These are phyloP conservation scores for Monoplex corrugatus DNA, from an alignment of 2,888 invertebrate genomes.

Conservation along the genomic window DNA sequence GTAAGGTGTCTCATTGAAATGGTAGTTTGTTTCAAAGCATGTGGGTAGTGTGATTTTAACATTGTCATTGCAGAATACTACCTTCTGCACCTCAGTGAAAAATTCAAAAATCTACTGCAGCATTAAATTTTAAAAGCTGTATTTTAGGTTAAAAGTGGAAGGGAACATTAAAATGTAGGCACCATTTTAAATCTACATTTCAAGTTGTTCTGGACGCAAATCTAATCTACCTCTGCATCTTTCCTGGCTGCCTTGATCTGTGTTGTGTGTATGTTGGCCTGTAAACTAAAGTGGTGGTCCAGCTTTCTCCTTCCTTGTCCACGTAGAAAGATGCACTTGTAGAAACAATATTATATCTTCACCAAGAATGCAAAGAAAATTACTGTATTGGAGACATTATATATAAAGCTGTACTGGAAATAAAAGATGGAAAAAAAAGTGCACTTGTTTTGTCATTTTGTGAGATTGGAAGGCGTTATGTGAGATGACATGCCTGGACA, in stretches of 20 bases:
- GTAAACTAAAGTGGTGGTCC: background rate
- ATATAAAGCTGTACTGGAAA: slow-evolving; percentile 45
- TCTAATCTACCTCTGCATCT: slow-evolving; percentile 44
- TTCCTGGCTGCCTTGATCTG: slow-evolving; percentile 45
- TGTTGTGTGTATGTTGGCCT: slow-evolving; percentile 40
- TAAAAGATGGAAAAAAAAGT: slow-evolving; percentile 4
- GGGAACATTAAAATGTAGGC: background rate
- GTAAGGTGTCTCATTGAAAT: too few relatives aligned
- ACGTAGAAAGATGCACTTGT: slow-evolving; percentile 43
- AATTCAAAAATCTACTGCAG: background rate
- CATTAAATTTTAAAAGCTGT: background rate
- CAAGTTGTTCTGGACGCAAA: slow-evolving; percentile 42
- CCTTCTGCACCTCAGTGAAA: background rate
- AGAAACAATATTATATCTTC: slow-evolving; percentile 30
- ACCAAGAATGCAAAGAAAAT: slow-evolving; percentile 44
- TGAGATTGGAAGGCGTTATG: background rate
- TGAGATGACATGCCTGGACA: background rate
- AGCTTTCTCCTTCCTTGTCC: slow-evolving; percentile 27
- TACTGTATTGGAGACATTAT: slow-evolving; percentile 44
- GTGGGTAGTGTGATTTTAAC: too few relatives aligned
- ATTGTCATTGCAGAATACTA: background rate
- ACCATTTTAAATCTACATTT: background rate
- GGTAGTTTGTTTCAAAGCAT: too few relatives aligned
- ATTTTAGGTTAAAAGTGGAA: background rate
- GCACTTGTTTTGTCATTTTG: too few relatives aligned